Percentiles rank a stretch among this genome's conserved stretches.
These are phyloP conservation scores for Volucella inflata DNA, from an alignment of 2,888 invertebrate genomes.

Conservation along the genomic window DNA sequence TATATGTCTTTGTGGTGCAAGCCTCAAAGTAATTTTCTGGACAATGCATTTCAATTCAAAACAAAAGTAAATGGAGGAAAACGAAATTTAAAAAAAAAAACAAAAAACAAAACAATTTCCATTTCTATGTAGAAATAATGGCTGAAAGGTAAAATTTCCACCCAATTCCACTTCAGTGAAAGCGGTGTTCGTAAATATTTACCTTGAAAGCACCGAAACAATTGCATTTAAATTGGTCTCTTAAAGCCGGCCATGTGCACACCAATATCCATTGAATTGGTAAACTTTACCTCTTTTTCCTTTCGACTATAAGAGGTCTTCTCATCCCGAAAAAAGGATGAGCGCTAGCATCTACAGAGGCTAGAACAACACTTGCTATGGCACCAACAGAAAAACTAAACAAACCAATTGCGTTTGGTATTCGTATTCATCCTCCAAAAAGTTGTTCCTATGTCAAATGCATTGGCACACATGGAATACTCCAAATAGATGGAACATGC, in stretches of 20 bases:
- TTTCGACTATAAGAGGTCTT: conserved; percentile 1
- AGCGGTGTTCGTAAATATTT: conserved; percentile 50
- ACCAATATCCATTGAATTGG: conserved; percentile 43
- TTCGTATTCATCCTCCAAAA: conserved; percentile 49
- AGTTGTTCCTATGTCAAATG: conserved; percentile 48
- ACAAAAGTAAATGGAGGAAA: no score
- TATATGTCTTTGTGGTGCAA: not conserved
- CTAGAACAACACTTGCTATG: no score
- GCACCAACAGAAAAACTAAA: conserved; percentile 30
- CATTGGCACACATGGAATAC: conserved; percentile 39
- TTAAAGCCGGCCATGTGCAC: conserved; percentile 43
- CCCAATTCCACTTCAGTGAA: conserved; percentile 26
- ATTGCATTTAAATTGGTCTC: conserved; percentile 67
- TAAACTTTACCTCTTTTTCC: conserved; percentile 56
- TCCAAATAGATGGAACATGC: conserved; percentile 6
- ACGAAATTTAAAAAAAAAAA: not conserved
- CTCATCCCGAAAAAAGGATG: not conserved
- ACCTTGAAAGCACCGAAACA: conserved; percentile 56
- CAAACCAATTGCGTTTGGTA: conserved; percentile 69
- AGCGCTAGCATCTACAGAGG: not conserved
- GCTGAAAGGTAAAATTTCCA: conserved; percentile 23
- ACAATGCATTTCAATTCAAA: no score
- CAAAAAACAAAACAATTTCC: not conserved
- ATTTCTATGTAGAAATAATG: not conserved
- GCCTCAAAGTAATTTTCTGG: not conserved